Evolutionary conservation across 2,113 vertebrate species (phyloP).

Genomic region (Cinclus cinclus): DNA sequence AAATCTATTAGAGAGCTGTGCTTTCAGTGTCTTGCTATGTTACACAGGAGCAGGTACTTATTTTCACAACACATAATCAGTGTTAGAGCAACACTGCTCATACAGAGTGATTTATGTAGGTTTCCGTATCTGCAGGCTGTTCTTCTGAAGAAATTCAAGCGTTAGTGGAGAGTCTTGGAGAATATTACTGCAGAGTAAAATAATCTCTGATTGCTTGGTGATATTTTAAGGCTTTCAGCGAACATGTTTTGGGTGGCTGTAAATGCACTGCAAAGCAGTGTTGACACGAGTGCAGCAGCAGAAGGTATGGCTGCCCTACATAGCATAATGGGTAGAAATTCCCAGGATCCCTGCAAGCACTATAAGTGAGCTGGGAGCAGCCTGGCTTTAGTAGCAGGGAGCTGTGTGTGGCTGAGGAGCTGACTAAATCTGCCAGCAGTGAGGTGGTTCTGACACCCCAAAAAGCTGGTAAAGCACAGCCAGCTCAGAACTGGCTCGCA

Average conservation of each 20-base stretch:
- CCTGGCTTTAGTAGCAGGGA: not conserved
- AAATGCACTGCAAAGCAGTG: not conserved
- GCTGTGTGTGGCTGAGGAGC: not conserved
- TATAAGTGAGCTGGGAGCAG: not conserved
- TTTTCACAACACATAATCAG: not conserved
- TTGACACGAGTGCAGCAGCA: not conserved
- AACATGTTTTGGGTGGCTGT: not conserved
- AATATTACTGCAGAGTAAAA: not conserved
- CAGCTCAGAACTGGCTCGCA: not conserved
- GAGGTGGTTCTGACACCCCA: not conserved
- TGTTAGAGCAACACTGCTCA: not conserved
- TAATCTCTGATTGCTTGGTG: not conserved
- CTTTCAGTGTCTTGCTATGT: not conserved
- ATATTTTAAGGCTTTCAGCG: not conserved
- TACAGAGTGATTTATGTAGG: not conserved
- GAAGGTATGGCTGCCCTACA: not conserved
- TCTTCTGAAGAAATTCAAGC: not conserved
- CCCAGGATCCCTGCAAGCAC: not conserved
- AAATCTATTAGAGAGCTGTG: not conserved
- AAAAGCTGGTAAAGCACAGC: not conserved
- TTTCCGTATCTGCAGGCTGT: not conserved
- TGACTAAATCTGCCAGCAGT: not conserved
- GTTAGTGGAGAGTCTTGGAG: not conserved
- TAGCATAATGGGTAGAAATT: not conserved
- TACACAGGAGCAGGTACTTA: not conserved